A percentile compares a stretch with the other conserved stretches of the same genome.
phyloP scores from a whole-genome alignment of 2,888 invertebrate genomes.

The Rotaria magnacalcarata region DNA sequence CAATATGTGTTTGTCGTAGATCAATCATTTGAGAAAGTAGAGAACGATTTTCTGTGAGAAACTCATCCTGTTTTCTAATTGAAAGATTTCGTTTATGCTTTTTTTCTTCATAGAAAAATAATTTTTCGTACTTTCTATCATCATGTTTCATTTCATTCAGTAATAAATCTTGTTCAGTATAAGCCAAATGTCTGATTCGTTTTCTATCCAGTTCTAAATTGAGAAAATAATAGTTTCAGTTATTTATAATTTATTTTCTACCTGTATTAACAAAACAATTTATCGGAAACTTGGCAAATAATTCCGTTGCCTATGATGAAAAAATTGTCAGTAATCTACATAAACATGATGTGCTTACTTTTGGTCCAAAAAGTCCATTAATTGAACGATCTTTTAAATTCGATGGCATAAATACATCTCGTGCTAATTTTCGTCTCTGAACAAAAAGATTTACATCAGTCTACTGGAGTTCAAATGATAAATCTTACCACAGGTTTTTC shows the following conservation, averaged over 20 bases:
- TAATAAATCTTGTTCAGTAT: not conserved
- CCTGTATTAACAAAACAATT: conserved; percentile 16
- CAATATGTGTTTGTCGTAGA: not conserved
- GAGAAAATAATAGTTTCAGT: too few relatives aligned
- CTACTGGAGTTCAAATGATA: not conserved
- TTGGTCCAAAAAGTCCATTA: conserved; percentile 5
- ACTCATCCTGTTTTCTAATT: not conserved
- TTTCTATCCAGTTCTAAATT: not conserved
- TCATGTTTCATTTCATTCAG: not conserved
- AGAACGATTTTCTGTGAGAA: conserved; percentile 1
- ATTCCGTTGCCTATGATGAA: not conserved
- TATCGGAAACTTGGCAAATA: not conserved
- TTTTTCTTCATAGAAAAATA: not conserved
- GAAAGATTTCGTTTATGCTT: not conserved
- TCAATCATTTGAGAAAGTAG: not conserved
- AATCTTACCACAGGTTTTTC: conserved; percentile 12
- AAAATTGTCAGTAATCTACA: not conserved
- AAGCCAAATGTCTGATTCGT: not conserved
- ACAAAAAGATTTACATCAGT: not conserved
- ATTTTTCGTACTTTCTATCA: not conserved
- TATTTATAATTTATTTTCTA: not conserved
- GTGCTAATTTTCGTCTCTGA: not conserved
- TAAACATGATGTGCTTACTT: not conserved
- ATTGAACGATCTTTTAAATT: conserved; percentile 31
- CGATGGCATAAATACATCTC: conserved; percentile 13